phyloP scores from a whole-genome alignment of 2,888 invertebrate species.

The Callinectes sapidus region DNA sequence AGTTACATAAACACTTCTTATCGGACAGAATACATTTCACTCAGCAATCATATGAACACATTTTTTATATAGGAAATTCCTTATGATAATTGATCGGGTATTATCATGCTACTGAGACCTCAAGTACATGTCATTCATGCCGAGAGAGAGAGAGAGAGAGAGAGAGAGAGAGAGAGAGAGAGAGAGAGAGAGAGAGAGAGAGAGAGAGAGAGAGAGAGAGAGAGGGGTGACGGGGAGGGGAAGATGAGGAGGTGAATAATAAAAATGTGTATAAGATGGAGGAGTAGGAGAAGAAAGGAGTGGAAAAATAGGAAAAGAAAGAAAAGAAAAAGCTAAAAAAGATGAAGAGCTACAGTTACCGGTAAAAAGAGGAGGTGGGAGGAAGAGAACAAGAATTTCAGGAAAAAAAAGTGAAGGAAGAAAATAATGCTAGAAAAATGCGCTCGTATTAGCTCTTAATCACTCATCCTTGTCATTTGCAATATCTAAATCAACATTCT shows the following conservation, averaged over 20 bases:
- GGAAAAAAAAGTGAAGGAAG: neutral
- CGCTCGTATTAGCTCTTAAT: too few species aligned
- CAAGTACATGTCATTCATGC: too few species aligned
- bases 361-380: neutral
- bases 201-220: neutral
- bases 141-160: neutral
- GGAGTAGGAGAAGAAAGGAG: too few species aligned
- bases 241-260: neutral
- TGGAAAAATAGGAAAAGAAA: neutral
- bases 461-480: too few species aligned
- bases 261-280: neutral
- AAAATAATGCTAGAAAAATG: neutral
- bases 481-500: too few species aligned
- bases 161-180: slow-evolving; percentile 1
- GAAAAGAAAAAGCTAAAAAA: neutral
- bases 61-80: too few species aligned
- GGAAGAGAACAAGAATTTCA: neutral
- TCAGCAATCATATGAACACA: too few species aligned
- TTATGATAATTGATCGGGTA: too few species aligned
- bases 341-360: neutral
- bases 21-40: too few species aligned
- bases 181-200: slow-evolving; percentile 1
- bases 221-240: neutral
- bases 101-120: too few species aligned
- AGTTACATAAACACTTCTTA: too few species aligned